Percentiles rank a stretch among this genome's conserved stretches.
Conservation (phyloP, 1,140 invertebrate species). For the Lanistes nyassanus region DNA sequence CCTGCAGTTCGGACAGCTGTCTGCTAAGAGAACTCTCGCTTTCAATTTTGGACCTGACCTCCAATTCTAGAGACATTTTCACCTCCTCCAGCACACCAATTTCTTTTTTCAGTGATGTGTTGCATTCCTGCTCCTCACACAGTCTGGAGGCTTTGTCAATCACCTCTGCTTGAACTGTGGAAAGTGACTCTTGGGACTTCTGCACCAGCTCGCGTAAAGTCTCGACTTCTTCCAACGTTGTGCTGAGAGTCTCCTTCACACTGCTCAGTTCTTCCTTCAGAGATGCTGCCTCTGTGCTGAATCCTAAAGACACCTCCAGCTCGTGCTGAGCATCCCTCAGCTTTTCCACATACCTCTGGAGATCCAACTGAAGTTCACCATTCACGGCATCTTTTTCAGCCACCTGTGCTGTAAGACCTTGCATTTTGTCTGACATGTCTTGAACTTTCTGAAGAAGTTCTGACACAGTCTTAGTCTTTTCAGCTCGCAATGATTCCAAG, state of each 20-base stretch:
- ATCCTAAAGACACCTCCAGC: too few species aligned
- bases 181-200: slow-evolving; percentile 11
- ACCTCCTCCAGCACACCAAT: slow-evolving; percentile 16
- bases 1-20: not conserved
- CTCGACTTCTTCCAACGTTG: too few species aligned
- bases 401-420: not conserved
- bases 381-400: not conserved
- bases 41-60: not conserved
- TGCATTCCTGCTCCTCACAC: not conserved
- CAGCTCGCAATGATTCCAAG: not conserved
- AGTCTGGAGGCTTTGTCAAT: not conserved
- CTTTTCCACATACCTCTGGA: not conserved
- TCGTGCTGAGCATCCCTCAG: slow-evolving; percentile 5
- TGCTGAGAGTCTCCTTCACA: too few species aligned
- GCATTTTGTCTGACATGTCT: not conserved
- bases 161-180: slow-evolving; percentile 2
- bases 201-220: too few species aligned
- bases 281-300: not conserved
- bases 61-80: not conserved
- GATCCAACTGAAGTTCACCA: not conserved
- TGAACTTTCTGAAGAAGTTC: not conserved
- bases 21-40: not conserved
- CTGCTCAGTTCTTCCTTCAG: slow-evolving; percentile 2
- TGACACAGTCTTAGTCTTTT: not conserved
- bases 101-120: slow-evolving; percentile 9